Conservation (phyloP, 1,140 invertebrate species). For the Tetragonula clypearis region DNA sequence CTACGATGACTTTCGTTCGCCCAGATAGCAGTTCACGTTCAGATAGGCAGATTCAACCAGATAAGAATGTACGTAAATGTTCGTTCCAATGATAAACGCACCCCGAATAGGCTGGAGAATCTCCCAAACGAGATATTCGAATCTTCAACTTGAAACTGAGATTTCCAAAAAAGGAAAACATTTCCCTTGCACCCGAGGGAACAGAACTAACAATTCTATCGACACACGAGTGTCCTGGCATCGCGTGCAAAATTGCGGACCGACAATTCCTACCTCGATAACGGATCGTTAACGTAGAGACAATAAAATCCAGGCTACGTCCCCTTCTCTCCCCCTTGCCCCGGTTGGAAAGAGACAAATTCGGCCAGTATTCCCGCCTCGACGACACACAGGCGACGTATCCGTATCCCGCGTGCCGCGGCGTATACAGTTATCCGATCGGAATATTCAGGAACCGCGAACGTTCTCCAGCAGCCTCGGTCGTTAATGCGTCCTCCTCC, state of each 20-base stretch:
- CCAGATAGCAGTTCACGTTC: too few species aligned
- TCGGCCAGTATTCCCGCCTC: not conserved
- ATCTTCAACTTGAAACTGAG: too few species aligned
- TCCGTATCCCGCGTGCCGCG: not conserved
- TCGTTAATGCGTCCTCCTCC: not conserved
- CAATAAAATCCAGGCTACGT: not conserved
- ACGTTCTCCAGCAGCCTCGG: not conserved
- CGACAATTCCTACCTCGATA: not conserved
- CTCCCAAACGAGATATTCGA: not conserved
- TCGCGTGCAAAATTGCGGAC: too few species aligned
- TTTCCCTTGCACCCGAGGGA: too few species aligned
- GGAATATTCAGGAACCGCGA: conserved; percentile 42
- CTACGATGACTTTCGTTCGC: too few species aligned
- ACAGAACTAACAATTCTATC: too few species aligned
- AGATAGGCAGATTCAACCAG: too few species aligned
- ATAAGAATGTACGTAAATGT: not conserved
- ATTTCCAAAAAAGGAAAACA: too few species aligned
- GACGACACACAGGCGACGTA: not conserved
- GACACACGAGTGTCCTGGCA: too few species aligned
- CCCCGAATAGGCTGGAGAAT: not conserved
- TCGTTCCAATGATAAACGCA: not conserved
- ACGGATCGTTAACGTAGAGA: not conserved
- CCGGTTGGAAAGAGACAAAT: not conserved
- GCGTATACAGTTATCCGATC: conserved; percentile 30
- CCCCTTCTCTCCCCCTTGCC: not conserved